A percentile compares a stretch with the other conserved stretches of the same genome.
Evolutionary conservation across 2,797 vertebrate species (phyloP).

Genomic region (Cyprinodon diabolis): DNA sequence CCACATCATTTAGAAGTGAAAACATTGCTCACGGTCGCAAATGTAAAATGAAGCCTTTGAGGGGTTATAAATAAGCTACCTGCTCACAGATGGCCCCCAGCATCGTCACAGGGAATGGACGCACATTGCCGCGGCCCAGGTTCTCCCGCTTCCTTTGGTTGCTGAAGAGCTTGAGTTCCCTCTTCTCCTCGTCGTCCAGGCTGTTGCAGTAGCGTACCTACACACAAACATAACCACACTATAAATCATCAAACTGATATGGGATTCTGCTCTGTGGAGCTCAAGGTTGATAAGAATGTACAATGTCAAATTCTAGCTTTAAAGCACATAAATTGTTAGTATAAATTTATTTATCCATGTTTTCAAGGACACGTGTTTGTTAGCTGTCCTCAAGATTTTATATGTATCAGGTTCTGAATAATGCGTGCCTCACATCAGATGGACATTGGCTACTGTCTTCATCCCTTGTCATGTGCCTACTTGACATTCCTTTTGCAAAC

Average conservation of each 20-base stretch:
- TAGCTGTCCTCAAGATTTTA: too few species aligned
- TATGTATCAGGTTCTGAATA: too few species aligned
- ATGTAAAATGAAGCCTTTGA: neutral
- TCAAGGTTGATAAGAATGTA: neutral
- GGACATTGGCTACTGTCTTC: too few species aligned
- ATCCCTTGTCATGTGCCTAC: too few species aligned
- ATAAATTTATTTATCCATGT: too few species aligned
- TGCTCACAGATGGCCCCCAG: slow-evolving; percentile 96
- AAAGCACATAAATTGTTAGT: neutral
- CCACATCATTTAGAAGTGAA: slow-evolving; percentile 29
- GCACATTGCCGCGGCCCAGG: slow-evolving; percentile 93
- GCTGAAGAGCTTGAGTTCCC: slow-evolving; percentile 97
- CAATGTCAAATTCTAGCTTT: neutral
- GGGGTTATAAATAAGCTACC: slow-evolving; percentile 72
- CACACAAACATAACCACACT: slow-evolving; percentile 11
- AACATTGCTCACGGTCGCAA: neutral
- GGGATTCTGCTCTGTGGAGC: neutral
- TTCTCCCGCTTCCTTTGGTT: slow-evolving; percentile 96
- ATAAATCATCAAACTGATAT: neutral
- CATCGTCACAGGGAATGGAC: slow-evolving; percentile 96
- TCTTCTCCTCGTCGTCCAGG: slow-evolving; percentile 96
- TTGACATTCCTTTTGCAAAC: too few species aligned
- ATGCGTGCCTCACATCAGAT: too few species aligned
- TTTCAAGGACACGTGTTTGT: too few species aligned
- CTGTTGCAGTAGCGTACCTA: slow-evolving; percentile 97